Conservation (phyloP, 2,797 vertebrate genomes). For the Ceryle rudis region DNA sequence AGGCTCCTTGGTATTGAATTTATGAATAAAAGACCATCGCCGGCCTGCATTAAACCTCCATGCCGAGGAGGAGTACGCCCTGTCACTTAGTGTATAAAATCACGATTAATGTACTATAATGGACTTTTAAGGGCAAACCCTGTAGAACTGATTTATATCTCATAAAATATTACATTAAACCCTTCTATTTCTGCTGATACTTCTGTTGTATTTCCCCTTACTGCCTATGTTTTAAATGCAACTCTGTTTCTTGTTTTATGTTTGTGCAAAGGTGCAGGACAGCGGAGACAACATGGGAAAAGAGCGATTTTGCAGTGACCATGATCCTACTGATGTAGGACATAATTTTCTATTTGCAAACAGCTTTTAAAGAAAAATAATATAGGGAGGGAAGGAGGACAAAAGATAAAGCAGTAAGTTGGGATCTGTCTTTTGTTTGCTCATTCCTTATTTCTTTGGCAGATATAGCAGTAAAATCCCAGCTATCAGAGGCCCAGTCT, state of each 20-base stretch:
- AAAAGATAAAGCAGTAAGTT: not conserved
- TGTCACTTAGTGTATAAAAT: conserved; percentile 52
- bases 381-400: not conserved
- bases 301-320: not conserved
- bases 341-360: not conserved
- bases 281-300: not conserved
- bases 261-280: not conserved
- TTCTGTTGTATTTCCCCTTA: not conserved
- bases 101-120: conserved; percentile 50
- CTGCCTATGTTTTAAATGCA: not conserved
- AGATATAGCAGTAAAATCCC: not conserved
- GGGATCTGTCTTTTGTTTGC: not conserved
- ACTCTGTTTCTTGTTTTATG: not conserved
- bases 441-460: not conserved
- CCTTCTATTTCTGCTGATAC: not conserved
- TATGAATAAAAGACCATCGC: not conserved
- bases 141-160: conserved; percentile 55
- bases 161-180: conserved; percentile 32
- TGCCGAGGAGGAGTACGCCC: not conserved
- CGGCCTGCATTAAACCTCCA: not conserved
- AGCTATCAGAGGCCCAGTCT: not conserved
- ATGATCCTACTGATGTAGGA: not conserved
- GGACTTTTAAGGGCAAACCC: conserved; percentile 52
- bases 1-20: not conserved
- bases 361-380: conserved; percentile 1